Conservation (phyloP, 2,113 vertebrate species). For the Tychaedon coryphoeus region DNA sequence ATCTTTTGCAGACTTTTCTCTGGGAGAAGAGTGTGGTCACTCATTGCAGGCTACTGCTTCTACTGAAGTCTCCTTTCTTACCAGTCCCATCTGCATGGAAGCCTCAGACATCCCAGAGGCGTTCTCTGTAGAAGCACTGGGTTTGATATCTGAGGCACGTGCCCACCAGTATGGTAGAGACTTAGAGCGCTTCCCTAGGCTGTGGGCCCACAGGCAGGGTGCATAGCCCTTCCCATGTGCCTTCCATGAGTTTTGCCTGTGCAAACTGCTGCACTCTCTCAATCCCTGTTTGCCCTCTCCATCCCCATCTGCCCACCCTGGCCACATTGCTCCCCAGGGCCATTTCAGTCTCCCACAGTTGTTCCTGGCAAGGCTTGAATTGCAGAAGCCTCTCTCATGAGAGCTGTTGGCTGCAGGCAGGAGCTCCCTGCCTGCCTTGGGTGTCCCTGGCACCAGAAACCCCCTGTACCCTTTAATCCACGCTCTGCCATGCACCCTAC, state of each 20-base stretch:
- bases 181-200: not conserved
- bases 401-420: not conserved
- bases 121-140: not conserved
- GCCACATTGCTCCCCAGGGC: not conserved
- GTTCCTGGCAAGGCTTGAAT: not conserved
- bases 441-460: not conserved
- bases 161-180: not conserved
- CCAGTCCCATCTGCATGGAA: not conserved
- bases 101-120: not conserved
- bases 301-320: not conserved
- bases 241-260: not conserved
- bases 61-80: not conserved
- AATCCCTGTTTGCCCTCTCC: accelerated
- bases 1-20: not conserved
- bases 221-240: accelerated
- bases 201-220: not conserved
- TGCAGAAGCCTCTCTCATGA: not conserved
- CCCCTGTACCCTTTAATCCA: not conserved
- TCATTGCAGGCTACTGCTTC: not conserved
- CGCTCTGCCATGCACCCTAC: not conserved
- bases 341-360: not conserved
- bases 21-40: not conserved
- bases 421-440: not conserved
- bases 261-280: not conserved
- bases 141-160: not conserved